Evolutionary conservation across 2,888 invertebrate species (phyloP), one percentile per base, ranked within the genome.

Genomic region (Chloromyia formosa): DNA sequence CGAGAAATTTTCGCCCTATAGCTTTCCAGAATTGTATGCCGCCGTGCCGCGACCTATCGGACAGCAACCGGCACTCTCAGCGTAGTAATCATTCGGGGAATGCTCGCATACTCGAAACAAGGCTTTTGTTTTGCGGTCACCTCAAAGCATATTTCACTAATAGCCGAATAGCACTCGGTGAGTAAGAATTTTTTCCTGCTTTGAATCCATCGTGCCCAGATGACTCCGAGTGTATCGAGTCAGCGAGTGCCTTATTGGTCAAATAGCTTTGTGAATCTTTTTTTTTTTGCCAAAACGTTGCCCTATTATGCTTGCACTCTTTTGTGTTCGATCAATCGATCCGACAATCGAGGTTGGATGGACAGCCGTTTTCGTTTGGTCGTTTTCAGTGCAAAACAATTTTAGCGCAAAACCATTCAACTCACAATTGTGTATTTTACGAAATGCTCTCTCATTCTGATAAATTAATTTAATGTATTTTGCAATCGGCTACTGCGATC

Each of bases 71-170:
- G n/a, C n/a, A n/a, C n/a, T n/a, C n/a, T n/a, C n/a, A n/a, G n/a
- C 10, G 66, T 49, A 66, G 69, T 71, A 73, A 73, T 61, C 61
- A 73, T 73, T 54, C 35, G 16, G 42, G 12, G 71, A 71, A 71
- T 71, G 27, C 45, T 64, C 23, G 62, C 64, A 73, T 53, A 61
- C 23, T 49, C 74, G 62, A 75, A 74, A 75, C 78, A 77, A 74
- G 75, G 69, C 76, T 77, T 76, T 78, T 78, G 77, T 76, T 76
- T 49, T 42, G 78, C 76, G 77, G 71, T 40, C 64, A 61, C 68
- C 62, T 77, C 78, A 81, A 80, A 80, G 80, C 80, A 80, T 80
- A 80, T 80, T 80, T 80, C 79, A 79, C 80, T 79, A 80, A 80
- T 80, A 80, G 80, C 80, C 78, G 77, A 80, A 80, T 79, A 79